A percentile compares a stretch with the other conserved stretches of the same genome.
Conservation (phyloP, 2,113 vertebrate genomes). For the Anthoscopus minutus region DNA sequence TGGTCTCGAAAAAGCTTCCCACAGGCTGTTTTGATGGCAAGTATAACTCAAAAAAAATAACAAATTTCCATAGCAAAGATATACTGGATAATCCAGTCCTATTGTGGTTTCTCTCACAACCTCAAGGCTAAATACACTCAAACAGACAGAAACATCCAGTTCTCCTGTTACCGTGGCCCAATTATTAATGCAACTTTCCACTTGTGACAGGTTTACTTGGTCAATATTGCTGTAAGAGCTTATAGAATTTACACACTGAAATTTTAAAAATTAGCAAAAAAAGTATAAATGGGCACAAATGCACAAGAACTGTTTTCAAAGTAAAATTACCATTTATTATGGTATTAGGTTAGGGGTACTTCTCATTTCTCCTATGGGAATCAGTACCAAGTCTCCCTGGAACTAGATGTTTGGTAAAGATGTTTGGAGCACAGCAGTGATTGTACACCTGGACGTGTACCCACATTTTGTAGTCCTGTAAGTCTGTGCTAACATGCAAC, state of each 20-base stretch:
- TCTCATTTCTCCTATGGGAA: background rate
- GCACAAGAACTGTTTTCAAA: background rate
- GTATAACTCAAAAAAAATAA: background rate
- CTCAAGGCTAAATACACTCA: background rate
- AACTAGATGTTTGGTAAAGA: background rate
- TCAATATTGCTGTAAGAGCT: background rate
- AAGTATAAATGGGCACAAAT: background rate
- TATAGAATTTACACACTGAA: background rate
- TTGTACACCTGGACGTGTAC: background rate
- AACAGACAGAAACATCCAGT: background rate
- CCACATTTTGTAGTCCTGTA: background rate
- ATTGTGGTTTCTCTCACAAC: background rate
- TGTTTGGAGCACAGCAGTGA: background rate
- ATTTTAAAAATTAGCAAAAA: background rate
- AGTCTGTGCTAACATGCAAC: background rate
- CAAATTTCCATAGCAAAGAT: conserved; percentile 56
- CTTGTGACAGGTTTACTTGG: background rate
- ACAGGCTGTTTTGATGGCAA: conserved; percentile 51
- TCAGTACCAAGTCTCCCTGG: background rate
- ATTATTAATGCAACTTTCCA: background rate
- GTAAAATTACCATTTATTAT: background rate
- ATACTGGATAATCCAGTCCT: conserved; percentile 21
- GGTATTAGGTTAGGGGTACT: background rate
- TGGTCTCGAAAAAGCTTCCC: background rate
- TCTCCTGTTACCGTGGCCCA: background rate